Conservation (phyloP, 2,797 vertebrate genomes). For the Gila robusta region DNA sequence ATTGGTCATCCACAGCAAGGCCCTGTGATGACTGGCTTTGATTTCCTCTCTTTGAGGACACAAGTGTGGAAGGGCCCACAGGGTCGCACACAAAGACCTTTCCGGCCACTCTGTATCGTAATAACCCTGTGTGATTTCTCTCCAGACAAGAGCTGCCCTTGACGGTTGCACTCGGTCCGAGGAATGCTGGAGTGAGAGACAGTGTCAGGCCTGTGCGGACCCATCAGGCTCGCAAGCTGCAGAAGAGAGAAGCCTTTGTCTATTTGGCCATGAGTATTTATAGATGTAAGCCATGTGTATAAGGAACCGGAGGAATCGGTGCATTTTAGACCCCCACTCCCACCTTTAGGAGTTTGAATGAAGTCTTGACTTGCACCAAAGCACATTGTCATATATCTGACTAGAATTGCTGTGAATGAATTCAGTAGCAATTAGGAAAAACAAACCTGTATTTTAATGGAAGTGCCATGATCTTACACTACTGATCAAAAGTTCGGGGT, state of each 20-base stretch:
- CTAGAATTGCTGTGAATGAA: neutral
- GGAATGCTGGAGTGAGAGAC: slow-evolving; percentile 61
- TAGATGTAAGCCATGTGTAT: slow-evolving; percentile 59
- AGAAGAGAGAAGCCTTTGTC: slow-evolving; percentile 68
- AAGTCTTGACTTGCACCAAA: neutral
- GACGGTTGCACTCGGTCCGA: slow-evolving; percentile 32
- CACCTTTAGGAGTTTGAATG: slow-evolving; percentile 19
- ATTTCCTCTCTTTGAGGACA: slow-evolving; percentile 67
- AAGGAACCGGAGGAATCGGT: slow-evolving; percentile 43
- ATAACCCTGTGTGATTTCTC: slow-evolving; percentile 69
- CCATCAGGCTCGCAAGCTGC: slow-evolving; percentile 54
- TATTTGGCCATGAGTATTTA: slow-evolving; percentile 60
- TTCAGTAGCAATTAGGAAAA: neutral
- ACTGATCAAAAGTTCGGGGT: neutral
- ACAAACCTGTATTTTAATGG: neutral
- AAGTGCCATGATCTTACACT: neutral
- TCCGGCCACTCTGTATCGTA: slow-evolving; percentile 66
- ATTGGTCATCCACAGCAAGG: slow-evolving; percentile 41
- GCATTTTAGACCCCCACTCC: slow-evolving; percentile 39
- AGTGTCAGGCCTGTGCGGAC: slow-evolving; percentile 62
- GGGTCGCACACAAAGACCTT: slow-evolving; percentile 74
- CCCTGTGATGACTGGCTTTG: slow-evolving; percentile 51
- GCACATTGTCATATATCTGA: slow-evolving; percentile 2
- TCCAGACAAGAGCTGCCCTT: slow-evolving; percentile 62
- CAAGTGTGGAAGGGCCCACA: slow-evolving; percentile 66